Percentiles rank a stretch among this genome's conserved stretches.
These are phyloP conservation scores for Drosophila burlai DNA, from an alignment of 1,140 invertebrate species.

Conservation along the genomic window DNA sequence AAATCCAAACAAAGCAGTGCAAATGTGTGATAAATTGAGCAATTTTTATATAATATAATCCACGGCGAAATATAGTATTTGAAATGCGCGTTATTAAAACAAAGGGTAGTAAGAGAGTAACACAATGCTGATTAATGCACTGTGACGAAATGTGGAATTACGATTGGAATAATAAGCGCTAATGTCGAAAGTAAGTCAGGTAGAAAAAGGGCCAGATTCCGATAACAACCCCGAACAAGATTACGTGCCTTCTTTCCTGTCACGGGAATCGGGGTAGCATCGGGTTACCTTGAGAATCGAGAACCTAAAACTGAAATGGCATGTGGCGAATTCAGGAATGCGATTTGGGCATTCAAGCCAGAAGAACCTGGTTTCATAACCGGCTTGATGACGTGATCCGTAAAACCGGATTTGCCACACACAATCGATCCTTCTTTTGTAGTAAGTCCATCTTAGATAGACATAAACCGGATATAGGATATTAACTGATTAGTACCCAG, in stretches of 20 bases:
- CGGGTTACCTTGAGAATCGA: conserved; percentile 48
- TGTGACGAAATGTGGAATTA: conserved; percentile 58
- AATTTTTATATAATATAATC: neutral
- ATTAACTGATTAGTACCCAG: conserved; percentile 3
- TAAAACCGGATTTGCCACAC: conserved; percentile 5
- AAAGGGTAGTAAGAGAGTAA: conserved; percentile 15
- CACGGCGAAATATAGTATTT: conserved; percentile 23
- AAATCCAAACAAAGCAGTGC: neutral
- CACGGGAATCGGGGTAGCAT: conserved; percentile 23
- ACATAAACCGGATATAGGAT: conserved; percentile 21
- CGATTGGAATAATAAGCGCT: conserved; percentile 40
- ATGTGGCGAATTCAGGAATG: conserved; percentile 42
- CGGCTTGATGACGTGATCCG: conserved; percentile 20
- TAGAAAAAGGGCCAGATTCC: conserved; percentile 42
- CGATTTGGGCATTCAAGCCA: conserved; percentile 32
- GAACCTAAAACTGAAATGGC: conserved; percentile 30
- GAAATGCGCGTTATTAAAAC: conserved; percentile 19
- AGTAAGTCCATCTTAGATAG: neutral
- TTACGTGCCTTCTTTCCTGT: conserved; percentile 40
- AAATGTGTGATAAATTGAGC: neutral
- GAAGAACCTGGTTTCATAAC: conserved; percentile 23
- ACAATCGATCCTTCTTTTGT: conserved; percentile 28
- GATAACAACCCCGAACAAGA: conserved; percentile 49
- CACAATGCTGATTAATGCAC: conserved; percentile 67
- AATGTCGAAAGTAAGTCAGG: conserved; percentile 46